Base-by-base conservation (phyloP, 2,797 vertebrate species). In the Hypotaenidia philippensis region DNA sequence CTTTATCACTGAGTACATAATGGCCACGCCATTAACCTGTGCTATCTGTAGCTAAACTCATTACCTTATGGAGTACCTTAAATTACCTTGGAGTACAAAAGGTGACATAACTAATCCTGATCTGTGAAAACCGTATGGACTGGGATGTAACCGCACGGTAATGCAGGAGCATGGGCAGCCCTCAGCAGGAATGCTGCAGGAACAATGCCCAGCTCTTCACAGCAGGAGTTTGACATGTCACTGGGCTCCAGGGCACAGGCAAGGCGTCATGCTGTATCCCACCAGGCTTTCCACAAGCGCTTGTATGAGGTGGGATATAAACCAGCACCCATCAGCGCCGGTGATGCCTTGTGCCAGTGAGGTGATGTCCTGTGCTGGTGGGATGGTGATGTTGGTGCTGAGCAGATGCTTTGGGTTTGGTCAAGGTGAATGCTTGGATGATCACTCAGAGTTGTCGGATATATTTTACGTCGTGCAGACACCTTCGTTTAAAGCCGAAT, bases 1-100 rank as follows among this genome's bases (percentile, higher is more conserved):
- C 32, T 95, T 85, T 89, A 83, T 84, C 74, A 69, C 75, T 0
- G 2, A 83, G 81, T 5, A 63, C 53, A 32, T 44, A 83, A 94
- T 14, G 7, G 47, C 85, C 9, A 6, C 6, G 0, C 59, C 83
- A 90, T 96, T 95, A 95, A 94, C 91, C 94, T 86, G 66, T 41
- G 89, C 88, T 92, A n/a, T 89, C 90, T 93, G 44, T 27, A 93
- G 92, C 71, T 60, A 84, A 89, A 93, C 87, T 95, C 95, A 90
- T 87, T 87, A 55, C 88, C 92, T 90, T 26, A 84, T 83, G 56
- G 83, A 92, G 88, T 47, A 66, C 81, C 68, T 56, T 27, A 86
- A 70, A 93, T 87, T 80, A 94, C 77, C 86, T 90, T 44, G 13
- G 83, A 53, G 86, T 38, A 77, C 65, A 84, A 92, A 96, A 87